These are phyloP conservation scores for Babyrousa celebensis DNA, from an alignment of 2,797 vertebrate genomes.

Conservation along the genomic window DNA sequence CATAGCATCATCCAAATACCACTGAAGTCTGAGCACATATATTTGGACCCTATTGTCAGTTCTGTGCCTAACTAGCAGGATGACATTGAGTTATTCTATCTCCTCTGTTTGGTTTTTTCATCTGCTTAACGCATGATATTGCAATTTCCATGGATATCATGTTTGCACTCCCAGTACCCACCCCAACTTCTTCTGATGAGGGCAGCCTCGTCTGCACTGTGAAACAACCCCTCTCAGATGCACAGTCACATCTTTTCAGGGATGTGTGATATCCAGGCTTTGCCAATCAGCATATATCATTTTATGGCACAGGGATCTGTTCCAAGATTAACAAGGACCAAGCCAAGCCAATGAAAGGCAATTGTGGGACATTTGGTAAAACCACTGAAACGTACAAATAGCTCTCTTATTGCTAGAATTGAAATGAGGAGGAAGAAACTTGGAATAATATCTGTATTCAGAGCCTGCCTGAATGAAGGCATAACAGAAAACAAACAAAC, in stretches of 20 bases:
- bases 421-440: background rate
- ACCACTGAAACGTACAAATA: background rate
- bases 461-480: background rate
- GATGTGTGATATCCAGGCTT: background rate
- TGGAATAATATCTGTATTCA: background rate
- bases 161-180: background rate
- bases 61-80: background rate
- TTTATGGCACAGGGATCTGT: background rate
- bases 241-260: too few relatives aligned
- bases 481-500: background rate
- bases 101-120: background rate
- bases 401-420: background rate
- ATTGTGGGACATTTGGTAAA: background rate
- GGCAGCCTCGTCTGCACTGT: background rate
- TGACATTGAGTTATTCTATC: background rate
- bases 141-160: background rate
- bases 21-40: background rate
- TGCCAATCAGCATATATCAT: background rate
- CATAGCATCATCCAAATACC: background rate
- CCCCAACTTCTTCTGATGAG: background rate
- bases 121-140: background rate
- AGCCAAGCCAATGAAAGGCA: background rate
- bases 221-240: background rate
- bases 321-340: background rate
- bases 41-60: background rate